Base-by-base conservation (phyloP, 2,797 vertebrate genomes). In the Melanotaenia parkinsoni region DNA sequence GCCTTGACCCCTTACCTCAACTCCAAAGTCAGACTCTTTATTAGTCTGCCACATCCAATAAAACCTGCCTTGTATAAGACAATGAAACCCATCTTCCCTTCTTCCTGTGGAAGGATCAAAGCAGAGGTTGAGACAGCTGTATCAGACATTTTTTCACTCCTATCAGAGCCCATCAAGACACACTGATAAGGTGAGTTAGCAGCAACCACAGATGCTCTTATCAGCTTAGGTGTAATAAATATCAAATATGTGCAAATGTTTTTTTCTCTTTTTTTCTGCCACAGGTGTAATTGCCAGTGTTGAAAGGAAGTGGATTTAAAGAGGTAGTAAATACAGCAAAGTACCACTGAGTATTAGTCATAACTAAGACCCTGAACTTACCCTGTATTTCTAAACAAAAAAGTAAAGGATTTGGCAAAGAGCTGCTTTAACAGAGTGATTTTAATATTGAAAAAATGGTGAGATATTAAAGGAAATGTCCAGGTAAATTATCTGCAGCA, bases 11-110 rank as follows among this genome's bases (percentile, higher is more conserved):
- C 64, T 92, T 72, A 92, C 90, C 92, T 88, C 69, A 76, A 70
- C 85, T 87, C 82, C 50, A 85, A 85, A 91, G 83, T 83, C 75
- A 81, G 80, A 77, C 79, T 89, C 88, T 92, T 93, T 93, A 93
- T 93, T 93, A 91, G 89, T 90, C 88, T 91, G 92, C 84, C 91
- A 91, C 88, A 89, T 91, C 91, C 87, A 94, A 93, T 93, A 92
- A 92, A 88, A 81, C 53, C 85, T 40, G 40, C 64, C 83, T 90
- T 81, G 82, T 89, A 87, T 75, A 77, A 78, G 75, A 79, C 85
- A 86, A 89, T 81, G 79, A 85, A 87, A 86, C 9, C 67, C 63
- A 45, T 66, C 67, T 80, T 74, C 50, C 37, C 58, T 80, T 76
- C 65, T 62, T 79, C 63, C 70, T 61, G 53, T 22, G 58, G 62